Percentiles rank a stretch among this genome's conserved stretches.
Evolutionary conservation across 1,140 invertebrate genomes (phyloP).

Genomic region (Sarcophaga bullata): DNA sequence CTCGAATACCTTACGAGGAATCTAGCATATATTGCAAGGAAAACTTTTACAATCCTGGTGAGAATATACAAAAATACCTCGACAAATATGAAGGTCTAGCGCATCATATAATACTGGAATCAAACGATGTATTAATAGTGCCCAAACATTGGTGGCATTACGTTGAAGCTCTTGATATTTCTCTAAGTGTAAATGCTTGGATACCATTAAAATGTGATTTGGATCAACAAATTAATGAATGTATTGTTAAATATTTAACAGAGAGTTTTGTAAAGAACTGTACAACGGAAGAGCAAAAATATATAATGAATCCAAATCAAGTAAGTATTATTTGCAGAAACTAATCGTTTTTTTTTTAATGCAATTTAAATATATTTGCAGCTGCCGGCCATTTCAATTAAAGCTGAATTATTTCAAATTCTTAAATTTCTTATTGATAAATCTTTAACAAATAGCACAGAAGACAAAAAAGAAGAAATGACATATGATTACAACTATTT

Average conservation of each 20-base stretch:
- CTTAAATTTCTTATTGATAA: conserved; percentile 8
- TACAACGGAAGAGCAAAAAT: conserved; percentile 47
- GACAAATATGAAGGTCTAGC: conserved; percentile 46
- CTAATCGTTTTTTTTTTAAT: background rate
- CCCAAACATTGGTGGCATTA: conserved; percentile 97
- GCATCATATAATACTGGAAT: conserved; percentile 74
- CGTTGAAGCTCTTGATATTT: conserved; percentile 81
- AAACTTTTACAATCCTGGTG: conserved; percentile 77
- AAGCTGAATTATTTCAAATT: background rate
- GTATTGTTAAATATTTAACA: conserved; percentile 58
- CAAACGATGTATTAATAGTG: conserved; percentile 89
- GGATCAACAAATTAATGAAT: conserved; percentile 56
- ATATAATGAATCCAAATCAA: conserved; percentile 62
- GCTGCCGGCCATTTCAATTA: background rate
- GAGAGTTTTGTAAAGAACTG: conserved; percentile 55
- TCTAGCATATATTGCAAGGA: conserved; percentile 92
- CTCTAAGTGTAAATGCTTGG: conserved; percentile 90
- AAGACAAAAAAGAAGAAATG: background rate
- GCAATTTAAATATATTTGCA: background rate
- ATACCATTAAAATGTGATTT: conserved; percentile 74
- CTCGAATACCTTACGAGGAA: conserved; percentile 95
- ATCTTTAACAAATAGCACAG: background rate
- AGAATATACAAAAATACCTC: conserved; percentile 39
- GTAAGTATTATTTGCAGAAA: conserved; percentile 34
- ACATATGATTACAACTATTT: conserved; percentile 7